Evolutionary conservation across 1,140 invertebrate genomes (phyloP).

Genomic region (Drosophila equinoxialis): DNA sequence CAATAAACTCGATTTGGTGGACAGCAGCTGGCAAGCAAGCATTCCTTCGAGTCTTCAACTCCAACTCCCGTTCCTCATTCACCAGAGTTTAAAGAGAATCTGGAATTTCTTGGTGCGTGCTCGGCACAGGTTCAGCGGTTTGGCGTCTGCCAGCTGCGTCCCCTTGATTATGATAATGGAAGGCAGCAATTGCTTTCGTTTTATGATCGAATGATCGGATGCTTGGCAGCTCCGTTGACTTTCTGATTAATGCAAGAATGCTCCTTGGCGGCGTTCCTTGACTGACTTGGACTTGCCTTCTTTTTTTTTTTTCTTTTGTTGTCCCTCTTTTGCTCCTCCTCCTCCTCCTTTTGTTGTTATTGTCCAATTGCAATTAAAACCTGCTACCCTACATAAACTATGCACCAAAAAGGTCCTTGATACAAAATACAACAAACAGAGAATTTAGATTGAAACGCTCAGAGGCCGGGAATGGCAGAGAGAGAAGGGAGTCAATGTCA

Average conservation of each 20-base stretch:
- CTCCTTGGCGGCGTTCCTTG: conserved; percentile 67
- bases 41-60: conserved; percentile 43
- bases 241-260: conserved; percentile 81
- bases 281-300: conserved; percentile 11
- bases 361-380: conserved; percentile 66
- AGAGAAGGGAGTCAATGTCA: background rate
- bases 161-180: conserved; percentile 78
- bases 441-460: no score
- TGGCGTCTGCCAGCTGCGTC: conserved; percentile 72
- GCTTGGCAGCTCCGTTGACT: conserved; percentile 78
- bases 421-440: background rate
- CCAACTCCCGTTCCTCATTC: conserved; percentile 67
- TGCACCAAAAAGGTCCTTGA: conserved; percentile 15
- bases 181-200: conserved; percentile 69
- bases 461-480: background rate
- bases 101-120: conserved; percentile 82
- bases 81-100: conserved; percentile 62
- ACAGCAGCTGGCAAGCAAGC: conserved; percentile 45
- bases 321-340: no score
- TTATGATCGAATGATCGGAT: conserved; percentile 70
- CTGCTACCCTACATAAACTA: conserved; percentile 42
- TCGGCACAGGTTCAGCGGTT: conserved; percentile 74
- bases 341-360: no score
- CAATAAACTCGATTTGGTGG: conserved; percentile 73
- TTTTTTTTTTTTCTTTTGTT: no score